Percentiles rank a stretch among this genome's conserved stretches.
Conservation (phyloP, 2,113 vertebrate species). For the Corydoras sp. region DNA sequence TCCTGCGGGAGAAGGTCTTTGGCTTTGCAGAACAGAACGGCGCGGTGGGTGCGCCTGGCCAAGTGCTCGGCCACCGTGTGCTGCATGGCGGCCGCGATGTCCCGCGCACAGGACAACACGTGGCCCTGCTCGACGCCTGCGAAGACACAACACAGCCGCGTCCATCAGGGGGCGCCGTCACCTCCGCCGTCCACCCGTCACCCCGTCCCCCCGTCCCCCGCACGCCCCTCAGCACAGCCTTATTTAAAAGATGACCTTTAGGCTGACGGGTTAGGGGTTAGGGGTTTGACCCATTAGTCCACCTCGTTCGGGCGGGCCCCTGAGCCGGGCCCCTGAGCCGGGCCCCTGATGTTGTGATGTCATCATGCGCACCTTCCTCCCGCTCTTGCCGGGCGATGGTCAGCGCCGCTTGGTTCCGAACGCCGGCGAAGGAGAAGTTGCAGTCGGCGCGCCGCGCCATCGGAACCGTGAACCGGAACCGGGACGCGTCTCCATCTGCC, state of each 20-base stretch:
- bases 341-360: too few species aligned
- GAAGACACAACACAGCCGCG: slow-evolving; percentile 26
- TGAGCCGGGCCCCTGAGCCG: too few species aligned
- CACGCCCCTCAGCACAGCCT: too few species aligned
- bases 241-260: too few species aligned
- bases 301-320: too few species aligned
- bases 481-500: slow-evolving; percentile 61
- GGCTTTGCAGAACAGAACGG: slow-evolving; percentile 83
- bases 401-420: slow-evolving; percentile 65
- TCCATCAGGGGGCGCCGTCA: too few species aligned
- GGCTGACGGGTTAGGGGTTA: too few species aligned
- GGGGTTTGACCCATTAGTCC: too few species aligned
- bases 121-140: slow-evolving; percentile 74
- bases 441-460: slow-evolving; percentile 76
- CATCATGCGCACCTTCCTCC: slow-evolving; percentile 75
- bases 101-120: slow-evolving; percentile 75
- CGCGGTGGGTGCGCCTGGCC: slow-evolving; percentile 77
- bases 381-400: slow-evolving; percentile 71
- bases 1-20: slow-evolving; percentile 60
- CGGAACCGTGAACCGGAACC: slow-evolving; percentile 66
- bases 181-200: too few species aligned
- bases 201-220: too few species aligned
- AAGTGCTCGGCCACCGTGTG: slow-evolving; percentile 74
- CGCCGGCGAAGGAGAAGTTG: slow-evolving; percentile 86
- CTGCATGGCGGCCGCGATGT: slow-evolving; percentile 82